phyloP scores from a whole-genome alignment of 2,113 vertebrate genomes.

The Chamaetylas fuelleborni region DNA sequence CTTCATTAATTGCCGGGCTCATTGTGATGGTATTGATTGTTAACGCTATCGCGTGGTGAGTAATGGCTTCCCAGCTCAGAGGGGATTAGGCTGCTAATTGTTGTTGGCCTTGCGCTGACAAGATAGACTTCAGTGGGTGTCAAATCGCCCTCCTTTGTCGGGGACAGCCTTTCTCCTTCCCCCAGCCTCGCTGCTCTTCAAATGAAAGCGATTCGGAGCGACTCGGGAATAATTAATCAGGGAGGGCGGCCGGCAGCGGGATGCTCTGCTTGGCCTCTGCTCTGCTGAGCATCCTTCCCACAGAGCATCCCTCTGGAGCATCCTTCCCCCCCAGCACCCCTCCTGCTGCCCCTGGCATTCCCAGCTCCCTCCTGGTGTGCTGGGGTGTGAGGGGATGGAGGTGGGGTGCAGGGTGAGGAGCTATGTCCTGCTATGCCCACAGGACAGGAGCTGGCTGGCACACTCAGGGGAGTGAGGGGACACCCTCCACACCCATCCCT shows the following conservation, averaged over 20 bases:
- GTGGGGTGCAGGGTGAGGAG: not conserved
- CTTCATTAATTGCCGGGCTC: conserved; percentile 84
- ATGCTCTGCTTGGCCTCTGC: not conserved
- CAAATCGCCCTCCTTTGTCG: conserved; percentile 70
- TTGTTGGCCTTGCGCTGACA: conserved; percentile 81
- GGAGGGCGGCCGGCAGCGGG: not conserved
- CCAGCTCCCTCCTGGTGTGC: not conserved
- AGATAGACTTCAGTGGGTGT: conserved; percentile 77
- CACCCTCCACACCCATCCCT: not conserved
- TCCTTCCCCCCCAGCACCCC: not conserved
- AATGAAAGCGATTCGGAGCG: conserved; percentile 24
- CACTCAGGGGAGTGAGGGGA: not conserved
- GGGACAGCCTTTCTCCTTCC: conserved; percentile 25
- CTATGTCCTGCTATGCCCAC: too few relatives aligned
- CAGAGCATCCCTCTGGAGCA: not conserved
- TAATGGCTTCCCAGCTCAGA: conserved; percentile 76
- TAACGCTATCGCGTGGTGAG: conserved; percentile 77
- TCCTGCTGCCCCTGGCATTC: not conserved
- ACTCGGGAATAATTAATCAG: conserved; percentile 28
- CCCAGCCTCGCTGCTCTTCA: not conserved
- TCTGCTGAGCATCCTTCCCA: not conserved
- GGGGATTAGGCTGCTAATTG: conserved; percentile 88
- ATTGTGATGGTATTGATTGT: conserved; percentile 87
- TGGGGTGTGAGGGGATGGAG: rapidly evolving
- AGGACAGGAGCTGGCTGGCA: not conserved